Evolutionary conservation across 2,797 vertebrate species (phyloP), one percentile per base, ranked within the genome.

Genomic region (Oreochromis mossambicus): DNA sequence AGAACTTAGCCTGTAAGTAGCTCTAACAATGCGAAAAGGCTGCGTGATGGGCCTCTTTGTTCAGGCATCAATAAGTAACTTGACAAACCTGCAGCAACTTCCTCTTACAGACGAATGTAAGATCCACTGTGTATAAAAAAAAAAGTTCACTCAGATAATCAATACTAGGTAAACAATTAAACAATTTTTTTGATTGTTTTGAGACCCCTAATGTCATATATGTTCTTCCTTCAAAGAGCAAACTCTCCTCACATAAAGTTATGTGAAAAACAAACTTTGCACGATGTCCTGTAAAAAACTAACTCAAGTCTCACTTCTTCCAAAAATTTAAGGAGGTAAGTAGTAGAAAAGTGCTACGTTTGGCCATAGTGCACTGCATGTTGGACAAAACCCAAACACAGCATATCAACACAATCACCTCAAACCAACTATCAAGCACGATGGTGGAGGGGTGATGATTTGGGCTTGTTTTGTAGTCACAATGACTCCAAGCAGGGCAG

Each of bases 231-330:
- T 3, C 3, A 8, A 1, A 68, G 26, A n/a, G 3, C 10, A 5
- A 36, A 36, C 58, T n/a, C 32, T 36, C 4, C 32, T 63, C 32
- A 36, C 19, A 38, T 38, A 38, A 36, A 63, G 34, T 63, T 21
- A 68, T 24, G 63, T 43, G 36, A 68, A 68, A 43, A 68, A 68
- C 12, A 68, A 43, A n/a, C 29, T 36, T 61, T 61, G 5, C 34
- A 3, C 1, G 2, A 38, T 63, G 3, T 66, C 3, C 19, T 66
- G 3, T 68, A 24, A 41, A 68, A 43, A 43, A 68, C 0, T 0
- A 68, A 43, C 36, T 68, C 1, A 68, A 68, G 7, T 2, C 32
- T 63, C 19, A 63, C 58, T n/a, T 36, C 32, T 63, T 63, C 32
- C 19, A 13, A 36, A 36, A 38, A 38, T 5, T 38, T 13, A 5